These are phyloP conservation scores for Malurus melanocephalus DNA, from an alignment of 2,113 vertebrate species.

Conservation along the genomic window DNA sequence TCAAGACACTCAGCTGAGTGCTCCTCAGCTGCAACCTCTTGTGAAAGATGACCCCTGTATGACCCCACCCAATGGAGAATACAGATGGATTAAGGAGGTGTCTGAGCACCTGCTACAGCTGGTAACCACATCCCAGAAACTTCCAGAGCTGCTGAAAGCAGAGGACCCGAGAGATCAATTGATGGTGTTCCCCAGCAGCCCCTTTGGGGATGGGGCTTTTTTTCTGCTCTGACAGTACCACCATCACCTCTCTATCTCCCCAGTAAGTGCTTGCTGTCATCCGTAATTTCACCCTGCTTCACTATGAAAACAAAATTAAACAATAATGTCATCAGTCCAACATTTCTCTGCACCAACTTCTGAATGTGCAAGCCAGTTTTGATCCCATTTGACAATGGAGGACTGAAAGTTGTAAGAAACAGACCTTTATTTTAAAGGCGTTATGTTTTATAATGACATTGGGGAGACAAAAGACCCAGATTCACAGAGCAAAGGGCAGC, in stretches of 20 bases:
- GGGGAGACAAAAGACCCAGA: neutral
- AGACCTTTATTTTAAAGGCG: neutral
- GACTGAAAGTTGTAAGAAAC: neutral
- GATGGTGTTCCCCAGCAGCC: neutral
- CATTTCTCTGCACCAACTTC: neutral
- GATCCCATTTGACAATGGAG: neutral
- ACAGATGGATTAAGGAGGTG: neutral
- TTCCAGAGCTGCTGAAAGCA: neutral
- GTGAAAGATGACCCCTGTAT: neutral
- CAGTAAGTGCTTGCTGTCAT: neutral
- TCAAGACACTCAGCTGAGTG: neutral
- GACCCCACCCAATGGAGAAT: neutral
- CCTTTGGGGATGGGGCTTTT: neutral
- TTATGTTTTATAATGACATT: neutral
- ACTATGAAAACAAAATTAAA: neutral
- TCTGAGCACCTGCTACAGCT: neutral
- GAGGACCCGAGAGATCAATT: neutral
- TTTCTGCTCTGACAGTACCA: neutral
- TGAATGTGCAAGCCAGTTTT: neutral
- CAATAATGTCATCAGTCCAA: neutral
- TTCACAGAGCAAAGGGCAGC: neutral
- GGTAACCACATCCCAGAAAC: neutral
- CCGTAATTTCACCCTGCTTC: neutral
- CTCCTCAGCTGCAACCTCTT: neutral
- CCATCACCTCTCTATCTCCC: neutral